Base-by-base conservation (phyloP, 1,140 invertebrate genomes). In the Ericerus pela region DNA sequence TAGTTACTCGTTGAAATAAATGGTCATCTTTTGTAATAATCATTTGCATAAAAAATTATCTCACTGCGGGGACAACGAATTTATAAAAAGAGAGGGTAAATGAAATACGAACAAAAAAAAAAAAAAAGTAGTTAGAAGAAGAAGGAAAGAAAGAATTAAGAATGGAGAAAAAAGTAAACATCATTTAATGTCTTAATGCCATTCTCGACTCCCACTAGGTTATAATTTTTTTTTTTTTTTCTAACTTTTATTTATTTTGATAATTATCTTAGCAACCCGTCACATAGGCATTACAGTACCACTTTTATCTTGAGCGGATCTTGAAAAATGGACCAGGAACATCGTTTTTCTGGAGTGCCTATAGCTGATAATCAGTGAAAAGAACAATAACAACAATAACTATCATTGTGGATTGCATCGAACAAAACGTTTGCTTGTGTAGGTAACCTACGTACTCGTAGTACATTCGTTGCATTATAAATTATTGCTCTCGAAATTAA, bases 11-110 rank as follows among this genome's bases (percentile, higher is more conserved):
- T 41, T 41, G 37, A 41, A 41, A 41, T 41, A 41, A 41, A 41
- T 41, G 37, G 37, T 41, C 14, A 41, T 41, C 37, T 41, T 41
- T 41, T 41, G 37, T 41, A 41, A 41, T 41, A 41, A 41, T 16
- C 37, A 41, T 41, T 41, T 41, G 37, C 37, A 41, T 41, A 41
- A 41, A 41, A 41, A 41, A 41, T 41, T 41, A 41, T 41, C 37
- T 16, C 37, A 41, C 37, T 18, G 37, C 37, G n/a, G 37, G 20
- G 37, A 41, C 37, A n/a, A n/a, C n/a, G n/a, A 41, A 41, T 41
- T 41, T 16, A 16, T 41, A 41, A 41, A 41, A 41, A 41, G 14
- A 18, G 30, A 10, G n/a, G n/a, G 30, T 8, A 8, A 8, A n/a
- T n/a, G 8, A n/a, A n/a, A 33, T n/a, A n/a, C 30, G 30, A 33